Conservation (phyloP, 2,797 vertebrate species). For the Cirrhinus molitorella region DNA sequence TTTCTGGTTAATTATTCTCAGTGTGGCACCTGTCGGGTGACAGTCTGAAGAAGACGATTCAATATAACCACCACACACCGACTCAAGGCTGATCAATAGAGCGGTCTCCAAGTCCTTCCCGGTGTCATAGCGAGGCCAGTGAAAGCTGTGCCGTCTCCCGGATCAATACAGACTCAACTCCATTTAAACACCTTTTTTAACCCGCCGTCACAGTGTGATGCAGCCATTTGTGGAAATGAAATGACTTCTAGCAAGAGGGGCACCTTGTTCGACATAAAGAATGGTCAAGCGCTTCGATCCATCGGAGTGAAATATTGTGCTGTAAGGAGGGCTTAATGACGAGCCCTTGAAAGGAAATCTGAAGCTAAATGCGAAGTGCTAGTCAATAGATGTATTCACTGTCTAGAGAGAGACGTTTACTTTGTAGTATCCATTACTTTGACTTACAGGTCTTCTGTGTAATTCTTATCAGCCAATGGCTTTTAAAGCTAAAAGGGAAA, state of each 20-base stretch:
- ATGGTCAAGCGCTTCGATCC: constrained; percentile 66
- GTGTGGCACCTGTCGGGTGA: constrained; percentile 9
- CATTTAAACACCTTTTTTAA: constrained; percentile 66
- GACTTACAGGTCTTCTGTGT: not conserved
- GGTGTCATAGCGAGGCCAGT: constrained; percentile 71
- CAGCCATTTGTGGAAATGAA: constrained; percentile 43
- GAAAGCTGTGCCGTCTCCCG: constrained; percentile 66
- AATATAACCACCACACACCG: not conserved
- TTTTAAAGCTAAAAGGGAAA: not conserved
- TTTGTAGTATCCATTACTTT: not conserved
- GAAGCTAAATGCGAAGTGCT: constrained; percentile 16
- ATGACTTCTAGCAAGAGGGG: constrained; percentile 15
- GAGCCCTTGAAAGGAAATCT: constrained; percentile 28
- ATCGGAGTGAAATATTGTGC: constrained; percentile 65
- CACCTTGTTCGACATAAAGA: constrained; percentile 70
- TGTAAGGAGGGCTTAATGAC: constrained; percentile 61
- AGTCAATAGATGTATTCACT: constrained; percentile 24
- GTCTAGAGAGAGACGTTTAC: constrained; percentile 1
- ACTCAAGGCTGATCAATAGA: constrained; percentile 33
- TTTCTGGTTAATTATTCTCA: constrained; percentile 1
- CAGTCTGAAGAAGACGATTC: not conserved
- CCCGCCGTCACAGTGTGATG: constrained; percentile 19
- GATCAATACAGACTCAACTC: constrained; percentile 69
- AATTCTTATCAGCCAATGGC: not conserved
- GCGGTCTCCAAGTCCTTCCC: constrained; percentile 63